Base-by-base conservation (phyloP, 2,888 invertebrate genomes). In the Nemurella pictetii region DNA sequence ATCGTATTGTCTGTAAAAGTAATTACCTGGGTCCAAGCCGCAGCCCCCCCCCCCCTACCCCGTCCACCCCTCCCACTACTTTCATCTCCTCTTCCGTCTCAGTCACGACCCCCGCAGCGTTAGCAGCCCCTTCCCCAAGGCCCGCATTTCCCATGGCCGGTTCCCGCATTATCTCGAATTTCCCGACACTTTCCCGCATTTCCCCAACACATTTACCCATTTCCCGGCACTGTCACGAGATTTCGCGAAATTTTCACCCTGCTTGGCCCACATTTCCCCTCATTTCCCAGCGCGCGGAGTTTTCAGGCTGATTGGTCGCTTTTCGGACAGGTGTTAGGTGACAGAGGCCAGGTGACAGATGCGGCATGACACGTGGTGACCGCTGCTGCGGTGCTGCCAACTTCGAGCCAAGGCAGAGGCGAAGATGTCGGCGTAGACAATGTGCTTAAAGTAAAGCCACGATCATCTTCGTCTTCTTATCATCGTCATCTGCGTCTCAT, bases 1-100 rank as follows among this genome's bases (percentile, higher is more conserved):
- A 91, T 90, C 89, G 90, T 89, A 90, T 91, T 90, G 90, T 90
- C 90, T 90, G 89, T 89, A 85, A 90, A 90, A 90, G 90, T 90
- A 90, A 91, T 91, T 90, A 91, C 91, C 91, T 91, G 91, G 86
- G 88, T 78, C 55, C 55, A 30, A 30, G 9, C 30, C 30, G 15
- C 28, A 25, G 12, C 29, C 30, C 5, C 30, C 29, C 75, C 27
- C 7, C 1, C 75, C 75, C 36, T n/a, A n/a, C n/a, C 36, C 74
- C 12, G 4, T 74, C 15, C 12, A 5, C 15, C 78, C 26, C 75
- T 75, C 28, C 27, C 75, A 1, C 75, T 27, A 3, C 7, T 9
- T 36, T 9, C 36, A 9, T 9, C 27, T 27, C 9, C 5, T 9
- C 27, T 75, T 27, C 75, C 75, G 26, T 75, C 75, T 9, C 9